Evolutionary conservation across 2,888 invertebrate genomes (phyloP).

Genomic region (Cryptocheilus praepositus): DNA sequence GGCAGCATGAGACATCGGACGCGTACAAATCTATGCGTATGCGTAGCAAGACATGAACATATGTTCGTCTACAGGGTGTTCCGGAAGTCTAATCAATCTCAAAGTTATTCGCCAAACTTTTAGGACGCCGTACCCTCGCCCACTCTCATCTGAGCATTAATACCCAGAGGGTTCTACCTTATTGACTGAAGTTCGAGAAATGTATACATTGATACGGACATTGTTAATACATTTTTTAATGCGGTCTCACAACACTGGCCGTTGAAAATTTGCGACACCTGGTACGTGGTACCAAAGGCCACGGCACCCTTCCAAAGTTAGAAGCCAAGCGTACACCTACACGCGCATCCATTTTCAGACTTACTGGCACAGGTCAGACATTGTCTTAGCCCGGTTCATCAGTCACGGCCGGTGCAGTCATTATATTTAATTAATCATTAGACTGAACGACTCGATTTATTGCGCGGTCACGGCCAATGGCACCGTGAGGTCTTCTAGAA

Average conservation of each 20-base stretch:
- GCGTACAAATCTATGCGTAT: conserved; percentile 35
- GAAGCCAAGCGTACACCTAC: conserved; percentile 11
- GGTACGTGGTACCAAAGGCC: neutral
- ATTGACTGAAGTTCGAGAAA: too few species aligned
- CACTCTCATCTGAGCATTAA: too few species aligned
- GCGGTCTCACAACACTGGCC: neutral
- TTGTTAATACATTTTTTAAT: too few species aligned
- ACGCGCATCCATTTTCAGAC: conserved; percentile 40
- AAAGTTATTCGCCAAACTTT: too few species aligned
- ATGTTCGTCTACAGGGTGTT: conserved; percentile 15
- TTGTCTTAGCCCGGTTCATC: conserved; percentile 67
- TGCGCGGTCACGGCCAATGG: conserved; percentile 44
- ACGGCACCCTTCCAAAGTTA: neutral
- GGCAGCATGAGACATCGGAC: conserved; percentile 50
- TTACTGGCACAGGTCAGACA: conserved; percentile 56
- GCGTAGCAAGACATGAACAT: conserved; percentile 15
- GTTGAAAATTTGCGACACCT: conserved; percentile 1
- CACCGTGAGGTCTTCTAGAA: conserved; percentile 6
- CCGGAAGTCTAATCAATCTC: neutral
- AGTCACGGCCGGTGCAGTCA: conserved; percentile 61
- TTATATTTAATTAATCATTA: conserved; percentile 72
- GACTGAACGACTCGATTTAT: conserved; percentile 64
- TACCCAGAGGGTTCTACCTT: too few species aligned
- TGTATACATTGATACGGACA: too few species aligned
- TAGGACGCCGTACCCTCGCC: too few species aligned